Percentiles rank a stretch among this genome's conserved stretches.
Conservation (phyloP, 1,140 invertebrate genomes). For the Aphelenchoides fujianensis region DNA sequence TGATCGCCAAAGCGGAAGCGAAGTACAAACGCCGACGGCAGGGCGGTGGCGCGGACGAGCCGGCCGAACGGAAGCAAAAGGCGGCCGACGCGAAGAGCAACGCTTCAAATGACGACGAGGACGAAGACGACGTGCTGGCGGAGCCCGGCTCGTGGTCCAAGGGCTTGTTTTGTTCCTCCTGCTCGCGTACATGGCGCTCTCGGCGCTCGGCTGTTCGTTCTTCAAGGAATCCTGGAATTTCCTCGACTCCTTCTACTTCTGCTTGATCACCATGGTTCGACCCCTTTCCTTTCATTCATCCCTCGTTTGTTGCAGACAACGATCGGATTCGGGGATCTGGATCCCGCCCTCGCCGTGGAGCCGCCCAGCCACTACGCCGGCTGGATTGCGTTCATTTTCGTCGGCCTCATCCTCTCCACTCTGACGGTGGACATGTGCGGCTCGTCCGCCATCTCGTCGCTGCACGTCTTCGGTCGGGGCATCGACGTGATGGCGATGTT, state of each 20-base stretch:
- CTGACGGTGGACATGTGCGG: conserved; percentile 47
- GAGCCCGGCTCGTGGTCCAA: conserved; percentile 30
- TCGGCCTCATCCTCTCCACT: conserved; percentile 43
- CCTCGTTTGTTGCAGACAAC: conserved; percentile 43
- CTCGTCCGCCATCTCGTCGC: conserved; percentile 25
- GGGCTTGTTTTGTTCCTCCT: conserved; percentile 41
- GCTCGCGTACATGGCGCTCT: conserved; percentile 36
- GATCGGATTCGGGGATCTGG: conserved; percentile 51
- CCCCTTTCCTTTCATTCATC: no score
- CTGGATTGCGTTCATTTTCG: conserved; percentile 53
- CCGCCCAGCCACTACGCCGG: conserved; percentile 37
- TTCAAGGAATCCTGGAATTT: conserved; percentile 40
- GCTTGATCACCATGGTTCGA: conserved; percentile 46
- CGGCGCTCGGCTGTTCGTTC: conserved; percentile 35
- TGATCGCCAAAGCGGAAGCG: conserved; percentile 23
- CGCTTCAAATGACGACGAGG: neutral
- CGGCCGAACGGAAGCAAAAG: no score
- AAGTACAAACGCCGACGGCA: conserved; percentile 8
- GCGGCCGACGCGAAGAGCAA: no score
- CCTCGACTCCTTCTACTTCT: conserved; percentile 48
- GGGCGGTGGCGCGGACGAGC: no score
- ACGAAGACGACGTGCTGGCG: conserved; percentile 34
- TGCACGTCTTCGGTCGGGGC: conserved; percentile 27
- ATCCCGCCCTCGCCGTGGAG: conserved; percentile 30
- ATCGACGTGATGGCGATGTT: conserved; percentile 26